phyloP scores from a whole-genome alignment of 2,113 vertebrate genomes.

The Callipepla squamata region DNA sequence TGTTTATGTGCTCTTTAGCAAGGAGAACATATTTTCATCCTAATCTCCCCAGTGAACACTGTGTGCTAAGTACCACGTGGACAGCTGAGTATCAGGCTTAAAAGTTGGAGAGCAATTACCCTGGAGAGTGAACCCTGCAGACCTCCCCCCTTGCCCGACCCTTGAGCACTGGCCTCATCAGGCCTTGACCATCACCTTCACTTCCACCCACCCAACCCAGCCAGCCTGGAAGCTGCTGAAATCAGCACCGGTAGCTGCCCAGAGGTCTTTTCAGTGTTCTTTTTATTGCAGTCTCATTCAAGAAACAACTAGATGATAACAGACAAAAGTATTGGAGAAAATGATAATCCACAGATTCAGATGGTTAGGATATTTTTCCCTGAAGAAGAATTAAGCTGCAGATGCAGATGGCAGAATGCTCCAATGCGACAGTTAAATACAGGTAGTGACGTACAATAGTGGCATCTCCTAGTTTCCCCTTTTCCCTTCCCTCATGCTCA shows the following conservation, averaged over 20 bases:
- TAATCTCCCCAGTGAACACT: not conserved
- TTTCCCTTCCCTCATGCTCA: not conserved
- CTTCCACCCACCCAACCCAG: not conserved
- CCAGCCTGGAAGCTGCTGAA: not conserved
- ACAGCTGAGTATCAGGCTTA: not conserved
- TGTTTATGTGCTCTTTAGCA: conserved; percentile 63
- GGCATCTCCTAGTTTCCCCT: not conserved
- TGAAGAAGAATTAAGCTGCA: not conserved
- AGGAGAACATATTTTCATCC: conserved; percentile 63
- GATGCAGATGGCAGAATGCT: not conserved
- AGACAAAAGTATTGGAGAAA: not conserved
- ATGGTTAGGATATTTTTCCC: not conserved
- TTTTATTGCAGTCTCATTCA: not conserved
- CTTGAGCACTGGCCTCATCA: not conserved
- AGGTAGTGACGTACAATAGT: rapidly evolving
- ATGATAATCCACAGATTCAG: not conserved
- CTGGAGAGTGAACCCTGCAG: not conserved
- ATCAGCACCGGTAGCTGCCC: rapidly evolving
- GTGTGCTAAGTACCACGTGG: not conserved
- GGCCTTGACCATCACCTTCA: conserved; percentile 26
- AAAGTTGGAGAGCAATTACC: conserved; percentile 39
- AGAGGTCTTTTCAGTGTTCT: not conserved
- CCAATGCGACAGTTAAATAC: not conserved
- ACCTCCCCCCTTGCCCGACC: not conserved
- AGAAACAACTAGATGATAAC: not conserved